These are phyloP conservation scores for Sebastes itinus DNA, from an alignment of 2,797 vertebrate genomes.

Conservation along the genomic window DNA sequence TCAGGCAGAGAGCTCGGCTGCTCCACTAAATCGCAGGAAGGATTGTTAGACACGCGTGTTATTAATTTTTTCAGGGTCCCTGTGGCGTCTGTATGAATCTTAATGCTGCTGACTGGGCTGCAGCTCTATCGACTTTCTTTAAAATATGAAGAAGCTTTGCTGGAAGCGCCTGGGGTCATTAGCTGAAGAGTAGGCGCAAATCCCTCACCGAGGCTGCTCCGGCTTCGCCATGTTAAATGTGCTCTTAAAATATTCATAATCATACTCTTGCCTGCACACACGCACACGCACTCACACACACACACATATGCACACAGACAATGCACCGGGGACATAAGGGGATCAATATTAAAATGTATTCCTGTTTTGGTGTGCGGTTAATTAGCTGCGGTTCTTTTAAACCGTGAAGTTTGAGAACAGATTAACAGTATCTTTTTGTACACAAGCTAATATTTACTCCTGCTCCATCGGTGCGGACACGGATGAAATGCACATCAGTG, in stretches of 20 bases:
- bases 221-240: constrained; percentile 87
- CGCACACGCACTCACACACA: constrained; percentile 42
- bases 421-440: constrained; percentile 81
- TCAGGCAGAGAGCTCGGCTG: constrained; percentile 80
- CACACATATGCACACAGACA: constrained; percentile 59
- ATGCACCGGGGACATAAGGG: constrained; percentile 72
- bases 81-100: constrained; percentile 85
- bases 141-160: constrained; percentile 89
- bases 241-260: constrained; percentile 90
- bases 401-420: constrained; percentile 83
- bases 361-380: constrained; percentile 86
- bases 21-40: constrained; percentile 85
- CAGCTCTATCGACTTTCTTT: constrained; percentile 87
- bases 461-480: constrained; percentile 51
- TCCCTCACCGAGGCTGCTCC: constrained; percentile 81
- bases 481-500: constrained; percentile 52
- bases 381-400: constrained; percentile 86
- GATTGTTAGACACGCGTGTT: constrained; percentile 89
- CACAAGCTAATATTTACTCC: constrained; percentile 73
- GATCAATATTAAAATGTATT: constrained; percentile 89
- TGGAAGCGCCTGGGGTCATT: constrained; percentile 88
- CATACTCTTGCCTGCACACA: constrained; percentile 80
- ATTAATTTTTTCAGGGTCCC: constrained; percentile 87
- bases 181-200: constrained; percentile 87
- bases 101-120: constrained; percentile 88